Evolutionary conservation across 1,140 invertebrate genomes (phyloP).

Genomic region (Neoseiulus cucumeris): DNA sequence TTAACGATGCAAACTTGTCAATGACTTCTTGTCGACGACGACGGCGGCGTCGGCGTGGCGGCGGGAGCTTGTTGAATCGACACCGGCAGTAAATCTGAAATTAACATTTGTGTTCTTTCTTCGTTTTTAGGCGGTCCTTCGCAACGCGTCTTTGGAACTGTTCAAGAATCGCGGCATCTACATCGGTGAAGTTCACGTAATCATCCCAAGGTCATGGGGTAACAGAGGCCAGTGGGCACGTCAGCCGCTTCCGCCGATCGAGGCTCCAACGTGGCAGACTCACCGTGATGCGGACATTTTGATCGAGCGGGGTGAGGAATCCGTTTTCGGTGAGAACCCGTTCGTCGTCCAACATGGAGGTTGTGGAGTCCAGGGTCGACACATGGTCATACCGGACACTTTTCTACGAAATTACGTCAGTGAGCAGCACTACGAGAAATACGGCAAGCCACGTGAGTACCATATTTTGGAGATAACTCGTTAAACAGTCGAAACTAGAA

Average conservation of each 20-base stretch:
- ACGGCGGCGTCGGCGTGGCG: too few relatives aligned
- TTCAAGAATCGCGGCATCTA: background rate
- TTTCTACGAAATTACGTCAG: conserved; percentile 20
- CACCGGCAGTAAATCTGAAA: too few relatives aligned
- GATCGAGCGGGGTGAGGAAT: background rate
- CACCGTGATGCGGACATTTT: background rate
- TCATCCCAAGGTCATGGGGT: background rate
- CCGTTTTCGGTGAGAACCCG: conserved; percentile 30
- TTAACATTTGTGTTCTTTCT: background rate
- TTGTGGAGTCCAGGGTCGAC: conserved; percentile 37
- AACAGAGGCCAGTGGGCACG: background rate
- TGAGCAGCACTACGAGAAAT: conserved; percentile 7
- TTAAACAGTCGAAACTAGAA: too few relatives aligned
- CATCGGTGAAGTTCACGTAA: background rate
- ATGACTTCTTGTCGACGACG: too few relatives aligned
- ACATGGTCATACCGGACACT: conserved; percentile 34
- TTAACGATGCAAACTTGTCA: too few relatives aligned
- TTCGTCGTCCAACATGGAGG: conserved; percentile 39
- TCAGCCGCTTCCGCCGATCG: background rate
- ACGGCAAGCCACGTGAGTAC: background rate
- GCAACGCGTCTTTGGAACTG: background rate
- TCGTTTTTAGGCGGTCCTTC: background rate
- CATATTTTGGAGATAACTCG: background rate
- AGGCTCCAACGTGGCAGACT: background rate
- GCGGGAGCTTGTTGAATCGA: too few relatives aligned